Base-by-base conservation (phyloP, 1,140 invertebrate species). In the Agrilus planipennis region DNA sequence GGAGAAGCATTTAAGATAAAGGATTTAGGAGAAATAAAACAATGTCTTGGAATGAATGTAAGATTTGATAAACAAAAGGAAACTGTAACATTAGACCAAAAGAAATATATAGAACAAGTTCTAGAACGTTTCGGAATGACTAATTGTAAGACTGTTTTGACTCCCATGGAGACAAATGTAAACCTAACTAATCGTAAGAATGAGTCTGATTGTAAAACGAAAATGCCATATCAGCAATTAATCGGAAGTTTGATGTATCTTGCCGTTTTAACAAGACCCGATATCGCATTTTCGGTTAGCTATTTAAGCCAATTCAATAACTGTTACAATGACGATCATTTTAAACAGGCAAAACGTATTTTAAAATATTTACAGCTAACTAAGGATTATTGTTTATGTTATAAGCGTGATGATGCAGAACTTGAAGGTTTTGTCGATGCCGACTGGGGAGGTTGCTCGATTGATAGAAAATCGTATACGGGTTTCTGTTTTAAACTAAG, bases 321-420 rank as follows among this genome's bases (percentile, higher is more conserved):
- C 28, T n/a, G n/a, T n/a, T n/a, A n/a, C n/a, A n/a, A n/a, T n/a
- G 31, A 45, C 35, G 30, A 27, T 19, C 64, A 69, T 49, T 65
- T 57, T 54, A 47, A 39, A 23, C 46, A 42, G 32, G 60, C 57
- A 1, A 65, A 69, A 46, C 31, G 60, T 17, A 41, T 69, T 7
- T 48, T 69, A 18, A 41, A 51, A 16, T 69, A 70, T 43, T 46
- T 71, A 5, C 55, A 59, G 44, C 56, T 52, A 5, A 68, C 67
- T 11, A 44, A 35, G 10, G 29, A 55, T 44, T 45, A 39, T 22
- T 9, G 45, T 43, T 34, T 59, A 19, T 18, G 2, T 5, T 39
- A 16, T 42, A 10, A 11, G 7, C 37, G 39, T 34, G 14, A 44
- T 23, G 27, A 30, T 23, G 18, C 32, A 39, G 30, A 37, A 20